Conservation (phyloP, 2,113 vertebrate genomes). For the Aramus guarauna region DNA sequence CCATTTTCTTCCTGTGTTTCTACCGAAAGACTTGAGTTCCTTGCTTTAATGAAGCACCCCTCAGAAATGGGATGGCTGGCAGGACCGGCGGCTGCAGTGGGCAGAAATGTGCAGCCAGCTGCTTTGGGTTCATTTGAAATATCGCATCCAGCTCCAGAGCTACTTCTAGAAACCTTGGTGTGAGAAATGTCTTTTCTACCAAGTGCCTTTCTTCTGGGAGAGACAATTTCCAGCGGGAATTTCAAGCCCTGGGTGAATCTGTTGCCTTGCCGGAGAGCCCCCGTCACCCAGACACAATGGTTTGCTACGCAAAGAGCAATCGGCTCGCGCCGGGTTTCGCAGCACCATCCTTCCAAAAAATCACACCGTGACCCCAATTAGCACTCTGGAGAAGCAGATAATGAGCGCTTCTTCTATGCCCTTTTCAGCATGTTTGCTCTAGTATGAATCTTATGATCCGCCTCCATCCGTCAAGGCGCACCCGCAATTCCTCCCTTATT, state of each 20-base stretch:
- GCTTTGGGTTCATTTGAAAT: neutral
- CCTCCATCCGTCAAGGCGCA: neutral
- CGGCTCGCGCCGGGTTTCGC: accelerated
- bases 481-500: neutral
- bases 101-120: accelerated
- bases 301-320: accelerated
- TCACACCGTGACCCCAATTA: neutral
- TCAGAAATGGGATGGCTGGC: neutral
- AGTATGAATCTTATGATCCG: neutral
- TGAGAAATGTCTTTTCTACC: neutral
- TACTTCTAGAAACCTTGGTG: neutral
- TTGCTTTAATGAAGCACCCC: neutral
- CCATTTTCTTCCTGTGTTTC: neutral
- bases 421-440: neutral
- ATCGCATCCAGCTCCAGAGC: neutral
- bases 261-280: accelerated
- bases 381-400: neutral
- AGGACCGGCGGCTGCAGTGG: accelerated
- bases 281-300: accelerated
- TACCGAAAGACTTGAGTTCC: accelerated
- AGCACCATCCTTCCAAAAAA: neutral
- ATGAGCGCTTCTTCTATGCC: neutral
- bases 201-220: neutral
- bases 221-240: neutral
- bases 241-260: neutral